A percentile compares a stretch with the other conserved stretches of the same genome.
Conservation (phyloP, 2,888 invertebrate genomes). For the Leptothorax acervorum region DNA sequence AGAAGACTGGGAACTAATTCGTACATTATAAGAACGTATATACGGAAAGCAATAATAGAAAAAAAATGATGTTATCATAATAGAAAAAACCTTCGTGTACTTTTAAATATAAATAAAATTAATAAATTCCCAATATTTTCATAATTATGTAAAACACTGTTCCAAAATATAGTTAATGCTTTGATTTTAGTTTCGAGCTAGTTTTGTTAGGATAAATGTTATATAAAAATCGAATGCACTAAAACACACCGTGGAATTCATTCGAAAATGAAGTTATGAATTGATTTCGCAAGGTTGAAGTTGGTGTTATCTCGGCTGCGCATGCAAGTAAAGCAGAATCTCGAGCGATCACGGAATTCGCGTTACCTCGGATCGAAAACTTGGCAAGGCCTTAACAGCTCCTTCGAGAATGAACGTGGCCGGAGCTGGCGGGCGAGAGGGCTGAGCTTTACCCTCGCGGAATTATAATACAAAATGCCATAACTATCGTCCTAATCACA, state of each 20-base stretch:
- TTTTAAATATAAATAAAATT: neutral
- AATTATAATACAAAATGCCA: constrained; percentile 84
- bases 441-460: constrained; percentile 74
- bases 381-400: constrained; percentile 80
- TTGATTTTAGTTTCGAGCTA: neutral
- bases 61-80: neutral
- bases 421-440: constrained; percentile 42
- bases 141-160: neutral
- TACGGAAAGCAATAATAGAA: neutral
- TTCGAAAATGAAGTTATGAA: constrained; percentile 32
- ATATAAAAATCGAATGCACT: neutral
- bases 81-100: neutral
- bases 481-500: constrained; percentile 85
- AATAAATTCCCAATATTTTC: neutral
- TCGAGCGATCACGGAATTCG: constrained; percentile 50
- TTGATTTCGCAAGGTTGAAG: constrained; percentile 32
- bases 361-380: constrained; percentile 74
- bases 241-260: constrained; percentile 60
- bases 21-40: neutral
- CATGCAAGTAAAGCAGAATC: constrained; percentile 46
- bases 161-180: neutral
- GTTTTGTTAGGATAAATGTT: neutral
- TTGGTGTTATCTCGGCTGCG: constrained; percentile 41
- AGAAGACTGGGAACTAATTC: neutral
- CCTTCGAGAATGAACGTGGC: constrained; percentile 75